Conservation (phyloP, 2,797 vertebrate species). For the Acanthurus lineatus region DNA sequence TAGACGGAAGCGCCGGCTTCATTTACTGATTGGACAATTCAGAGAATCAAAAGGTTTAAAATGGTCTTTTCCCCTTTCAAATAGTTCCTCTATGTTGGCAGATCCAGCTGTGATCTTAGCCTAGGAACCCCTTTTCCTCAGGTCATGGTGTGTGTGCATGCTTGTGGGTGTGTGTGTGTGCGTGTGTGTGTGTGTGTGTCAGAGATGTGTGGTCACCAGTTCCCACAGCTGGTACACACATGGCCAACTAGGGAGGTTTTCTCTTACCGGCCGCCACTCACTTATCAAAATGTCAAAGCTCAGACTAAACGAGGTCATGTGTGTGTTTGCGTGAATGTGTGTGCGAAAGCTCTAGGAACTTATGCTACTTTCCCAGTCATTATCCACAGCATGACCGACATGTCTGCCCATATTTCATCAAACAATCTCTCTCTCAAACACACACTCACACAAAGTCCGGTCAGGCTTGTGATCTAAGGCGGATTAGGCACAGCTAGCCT, state of each 20-base stretch:
- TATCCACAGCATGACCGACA: conserved; percentile 27
- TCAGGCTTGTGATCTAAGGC: not conserved
- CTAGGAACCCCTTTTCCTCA: conserved; percentile 44
- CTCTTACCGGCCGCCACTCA: conserved; percentile 50
- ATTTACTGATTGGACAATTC: conserved; percentile 63
- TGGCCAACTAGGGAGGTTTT: conserved; percentile 71
- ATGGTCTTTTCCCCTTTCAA: conserved; percentile 14
- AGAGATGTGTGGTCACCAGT: conserved; percentile 57
- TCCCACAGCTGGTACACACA: conserved; percentile 80
- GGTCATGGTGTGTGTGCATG: conserved; percentile 44
- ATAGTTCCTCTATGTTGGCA: conserved; percentile 42
- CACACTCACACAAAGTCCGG: not conserved
- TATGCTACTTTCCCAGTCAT: conserved; percentile 29
- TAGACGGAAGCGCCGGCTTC: conserved; percentile 36
- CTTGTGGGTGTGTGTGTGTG: conserved; percentile 28
- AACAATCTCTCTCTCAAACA: not conserved
- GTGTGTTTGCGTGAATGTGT: conserved; percentile 16
- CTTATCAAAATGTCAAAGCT: conserved; percentile 68
- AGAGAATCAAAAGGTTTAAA: conserved; percentile 56
- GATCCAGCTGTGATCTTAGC: conserved; percentile 70
- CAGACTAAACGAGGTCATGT: conserved; percentile 40
- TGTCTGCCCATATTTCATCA: conserved; percentile 12
- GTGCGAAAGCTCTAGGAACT: conserved; percentile 11
- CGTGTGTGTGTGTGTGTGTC: conserved; percentile 13
- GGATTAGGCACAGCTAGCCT: not conserved